Evolutionary conservation across 2,888 invertebrate species (phyloP).

Genomic region (Geotrupes spiniger): DNA sequence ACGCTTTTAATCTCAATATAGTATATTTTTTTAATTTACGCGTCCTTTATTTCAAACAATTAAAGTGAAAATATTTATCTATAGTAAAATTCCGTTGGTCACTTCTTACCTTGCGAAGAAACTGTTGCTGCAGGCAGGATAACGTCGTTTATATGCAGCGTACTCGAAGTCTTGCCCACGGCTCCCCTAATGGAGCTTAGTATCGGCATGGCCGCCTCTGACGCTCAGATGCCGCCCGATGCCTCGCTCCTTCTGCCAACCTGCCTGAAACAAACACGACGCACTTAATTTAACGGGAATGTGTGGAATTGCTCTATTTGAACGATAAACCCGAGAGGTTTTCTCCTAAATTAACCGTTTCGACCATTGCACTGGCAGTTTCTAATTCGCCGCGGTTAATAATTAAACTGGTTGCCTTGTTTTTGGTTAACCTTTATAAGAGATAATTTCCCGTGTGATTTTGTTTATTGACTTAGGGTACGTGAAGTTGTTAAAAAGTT

Average conservation of each 20-base stretch:
- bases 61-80: too few relatives aligned
- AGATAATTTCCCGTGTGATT: too few relatives aligned
- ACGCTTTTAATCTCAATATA: too few relatives aligned
- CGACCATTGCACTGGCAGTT: neutral
- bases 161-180: constrained; percentile 22
- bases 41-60: too few relatives aligned
- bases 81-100: constrained; percentile 5
- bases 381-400: neutral
- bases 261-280: constrained; percentile 6
- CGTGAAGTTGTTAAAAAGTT: too few relatives aligned
- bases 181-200: constrained; percentile 6
- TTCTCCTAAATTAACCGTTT: neutral
- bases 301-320: neutral
- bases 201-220: constrained; percentile 7
- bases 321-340: constrained; percentile 1
- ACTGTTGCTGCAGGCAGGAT: constrained; percentile 21
- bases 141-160: constrained; percentile 25
- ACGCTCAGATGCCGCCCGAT: constrained; percentile 7
- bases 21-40: too few relatives aligned
- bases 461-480: too few relatives aligned
- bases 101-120: constrained; percentile 19
- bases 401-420: neutral
- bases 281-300: neutral
- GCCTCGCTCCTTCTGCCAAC: constrained; percentile 3
- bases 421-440: too few relatives aligned